A percentile compares a stretch with the other conserved stretches of the same genome.
Conservation (phyloP, 2,113 vertebrate genomes). For the Proteles cristata region DNA sequence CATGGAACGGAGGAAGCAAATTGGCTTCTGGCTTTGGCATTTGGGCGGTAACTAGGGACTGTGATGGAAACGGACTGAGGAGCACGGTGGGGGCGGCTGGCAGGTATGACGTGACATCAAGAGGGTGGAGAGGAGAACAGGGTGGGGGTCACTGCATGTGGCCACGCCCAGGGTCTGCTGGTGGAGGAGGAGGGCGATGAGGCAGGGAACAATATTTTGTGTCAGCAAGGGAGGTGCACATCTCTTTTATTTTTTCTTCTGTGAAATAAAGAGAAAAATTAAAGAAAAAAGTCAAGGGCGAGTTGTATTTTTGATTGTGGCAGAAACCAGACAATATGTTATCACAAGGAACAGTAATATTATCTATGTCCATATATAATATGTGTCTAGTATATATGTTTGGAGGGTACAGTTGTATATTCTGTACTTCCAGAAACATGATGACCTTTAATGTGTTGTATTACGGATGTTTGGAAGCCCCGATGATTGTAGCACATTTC, state of each 20-base stretch:
- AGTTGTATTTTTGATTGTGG: background rate
- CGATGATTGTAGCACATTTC: background rate
- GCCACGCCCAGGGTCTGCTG: background rate
- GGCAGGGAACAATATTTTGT: background rate
- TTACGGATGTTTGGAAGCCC: background rate
- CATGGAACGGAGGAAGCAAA: background rate
- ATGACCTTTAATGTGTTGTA: background rate
- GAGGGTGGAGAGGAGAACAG: background rate
- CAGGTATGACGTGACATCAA: fast-evolving
- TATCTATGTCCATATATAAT: too few relatives aligned
- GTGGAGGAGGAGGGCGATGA: too few relatives aligned
- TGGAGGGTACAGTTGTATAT: background rate
- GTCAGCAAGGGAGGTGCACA: background rate
- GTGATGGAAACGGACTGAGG: background rate
- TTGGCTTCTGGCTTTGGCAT: background rate
- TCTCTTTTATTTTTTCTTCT: background rate
- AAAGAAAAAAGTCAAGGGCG: background rate
- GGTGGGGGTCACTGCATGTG: fast-evolving
- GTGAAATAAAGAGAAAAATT: background rate
- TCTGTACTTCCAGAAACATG: background rate
- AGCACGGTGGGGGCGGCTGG: background rate
- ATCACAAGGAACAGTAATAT: background rate
- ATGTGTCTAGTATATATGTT: background rate
- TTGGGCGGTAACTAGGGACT: background rate
- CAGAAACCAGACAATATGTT: background rate